These are phyloP conservation scores for Molorchus minor DNA, from an alignment of 2,888 invertebrate genomes.

Conservation along the genomic window DNA sequence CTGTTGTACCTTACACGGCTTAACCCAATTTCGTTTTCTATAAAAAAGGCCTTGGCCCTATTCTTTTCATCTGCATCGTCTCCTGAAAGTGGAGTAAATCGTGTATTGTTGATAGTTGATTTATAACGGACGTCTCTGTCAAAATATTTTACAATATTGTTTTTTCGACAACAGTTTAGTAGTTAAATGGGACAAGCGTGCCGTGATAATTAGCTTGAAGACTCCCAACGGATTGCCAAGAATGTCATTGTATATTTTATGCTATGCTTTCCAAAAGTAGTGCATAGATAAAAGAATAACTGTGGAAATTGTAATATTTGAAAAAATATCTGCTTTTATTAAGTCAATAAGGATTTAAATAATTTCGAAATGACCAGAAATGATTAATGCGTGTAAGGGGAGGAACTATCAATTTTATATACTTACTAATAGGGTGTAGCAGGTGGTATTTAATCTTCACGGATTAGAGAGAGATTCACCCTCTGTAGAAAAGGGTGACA, in stretches of 20 bases:
- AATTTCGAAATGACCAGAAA: not conserved
- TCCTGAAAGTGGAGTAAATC: slow-evolving; percentile 18
- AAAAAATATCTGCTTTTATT: no score
- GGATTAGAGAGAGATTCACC: slow-evolving; percentile 4
- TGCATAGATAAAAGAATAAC: no score
- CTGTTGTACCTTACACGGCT: slow-evolving; percentile 1
- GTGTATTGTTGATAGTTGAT: slow-evolving; percentile 21
- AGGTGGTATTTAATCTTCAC: slow-evolving; percentile 3
- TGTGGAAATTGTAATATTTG: no score
- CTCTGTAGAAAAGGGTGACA: not conserved
- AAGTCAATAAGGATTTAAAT: no score
- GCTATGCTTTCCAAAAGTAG: no score
- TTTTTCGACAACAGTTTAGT: slow-evolving; percentile 8
- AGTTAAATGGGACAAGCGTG: slow-evolving; percentile 24
- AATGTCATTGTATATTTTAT: no score
- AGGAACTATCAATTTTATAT: slow-evolving; percentile 4
- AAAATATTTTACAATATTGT: slow-evolving; percentile 32
- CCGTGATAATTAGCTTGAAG: slow-evolving; percentile 15
- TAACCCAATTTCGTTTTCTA: slow-evolving; percentile 5
- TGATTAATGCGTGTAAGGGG: not conserved
- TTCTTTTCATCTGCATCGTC: not conserved
- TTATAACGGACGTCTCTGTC: slow-evolving; percentile 26
- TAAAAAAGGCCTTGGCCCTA: slow-evolving; percentile 7
- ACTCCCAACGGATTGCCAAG: slow-evolving; percentile 9
- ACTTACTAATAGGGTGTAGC: not conserved